Evolutionary conservation across 2,797 vertebrate species (phyloP).

Genomic region (Cryptoblepharus egeriae): DNA sequence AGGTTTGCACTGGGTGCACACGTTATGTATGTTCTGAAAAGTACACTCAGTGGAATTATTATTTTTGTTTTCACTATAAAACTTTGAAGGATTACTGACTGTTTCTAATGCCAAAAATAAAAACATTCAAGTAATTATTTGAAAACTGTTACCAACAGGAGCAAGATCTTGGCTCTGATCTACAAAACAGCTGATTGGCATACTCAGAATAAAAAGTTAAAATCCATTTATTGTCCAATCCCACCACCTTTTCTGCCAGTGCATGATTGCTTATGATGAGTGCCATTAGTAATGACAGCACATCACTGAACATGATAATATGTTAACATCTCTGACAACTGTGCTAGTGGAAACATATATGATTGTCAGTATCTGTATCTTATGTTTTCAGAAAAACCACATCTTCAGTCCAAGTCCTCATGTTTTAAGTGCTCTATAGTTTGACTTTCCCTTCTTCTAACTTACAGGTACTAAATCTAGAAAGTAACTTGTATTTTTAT

Average conservation of each 20-base stretch:
- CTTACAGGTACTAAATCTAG: background rate
- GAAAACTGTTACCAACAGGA: slow-evolving; percentile 10
- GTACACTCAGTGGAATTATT: no score
- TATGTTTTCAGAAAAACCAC: background rate
- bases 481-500: background rate
- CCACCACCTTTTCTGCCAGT: background rate
- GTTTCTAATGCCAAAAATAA: background rate
- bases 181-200: background rate
- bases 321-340: background rate
- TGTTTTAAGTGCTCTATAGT: background rate
- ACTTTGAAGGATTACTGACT: background rate
- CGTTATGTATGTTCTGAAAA: no score
- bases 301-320: background rate
- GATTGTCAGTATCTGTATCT: background rate
- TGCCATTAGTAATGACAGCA: background rate
- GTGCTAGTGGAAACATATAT: background rate
- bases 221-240: background rate
- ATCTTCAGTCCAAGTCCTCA: background rate
- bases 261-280: background rate
- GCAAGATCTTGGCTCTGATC: background rate
- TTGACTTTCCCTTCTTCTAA: background rate
- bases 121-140: background rate
- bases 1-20: no score
- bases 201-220: background rate
- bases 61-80: slow-evolving; percentile 7